Percentiles rank a stretch among this genome's conserved stretches.
Conservation (phyloP, 2,888 invertebrate species). For the Chrysodeixis includens region DNA sequence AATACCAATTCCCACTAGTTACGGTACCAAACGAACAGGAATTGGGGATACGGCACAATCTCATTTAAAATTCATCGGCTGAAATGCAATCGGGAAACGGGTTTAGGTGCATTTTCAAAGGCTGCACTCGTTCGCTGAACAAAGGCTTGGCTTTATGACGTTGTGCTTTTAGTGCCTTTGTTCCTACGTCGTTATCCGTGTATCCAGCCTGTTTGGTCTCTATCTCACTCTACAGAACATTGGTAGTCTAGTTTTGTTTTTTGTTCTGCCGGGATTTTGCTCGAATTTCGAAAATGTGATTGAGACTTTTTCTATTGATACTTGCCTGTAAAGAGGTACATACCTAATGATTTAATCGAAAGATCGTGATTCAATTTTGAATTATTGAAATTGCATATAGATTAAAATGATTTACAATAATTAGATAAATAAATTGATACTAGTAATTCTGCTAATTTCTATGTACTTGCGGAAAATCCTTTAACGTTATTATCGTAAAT, state of each 20-base stretch:
- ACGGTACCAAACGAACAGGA: constrained; percentile 73
- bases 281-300: neutral
- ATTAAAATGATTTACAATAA: neutral
- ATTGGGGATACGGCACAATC: constrained; percentile 63
- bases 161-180: constrained; percentile 66
- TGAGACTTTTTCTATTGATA: neutral
- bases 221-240: constrained; percentile 17
- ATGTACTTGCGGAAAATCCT: constrained; percentile 28
- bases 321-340: neutral
- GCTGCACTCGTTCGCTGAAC: constrained; percentile 69
- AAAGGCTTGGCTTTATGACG: constrained; percentile 68
- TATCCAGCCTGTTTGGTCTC: constrained; percentile 29
- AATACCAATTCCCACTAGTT: constrained; percentile 85
- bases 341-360: neutral
- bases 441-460: constrained; percentile 20
- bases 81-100: constrained; percentile 84
- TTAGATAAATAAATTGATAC: neutral
- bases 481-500: constrained; percentile 34
- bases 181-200: constrained; percentile 48
- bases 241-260: constrained; percentile 22
- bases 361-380: neutral
- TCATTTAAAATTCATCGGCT: constrained; percentile 84
- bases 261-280: neutral
- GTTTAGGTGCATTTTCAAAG: constrained; percentile 76
- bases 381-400: neutral